Percentiles rank a stretch among this genome's conserved stretches.
Conservation (phyloP, 2,113 vertebrate species). For the Puffinus mauretanicus region DNA sequence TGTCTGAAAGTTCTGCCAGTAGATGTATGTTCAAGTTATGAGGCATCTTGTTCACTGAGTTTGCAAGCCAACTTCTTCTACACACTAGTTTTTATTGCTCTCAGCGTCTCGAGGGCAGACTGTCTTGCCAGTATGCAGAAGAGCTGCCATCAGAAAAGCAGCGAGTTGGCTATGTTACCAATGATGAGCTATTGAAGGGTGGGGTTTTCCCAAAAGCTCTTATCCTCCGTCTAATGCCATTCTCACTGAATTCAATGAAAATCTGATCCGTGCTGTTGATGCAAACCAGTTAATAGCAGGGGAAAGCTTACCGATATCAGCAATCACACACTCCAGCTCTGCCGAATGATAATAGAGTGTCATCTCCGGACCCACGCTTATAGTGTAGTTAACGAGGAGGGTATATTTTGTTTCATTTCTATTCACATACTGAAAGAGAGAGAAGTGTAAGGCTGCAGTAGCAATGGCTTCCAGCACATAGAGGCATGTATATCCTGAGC, state of each 20-base stretch:
- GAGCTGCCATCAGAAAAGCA: conserved; percentile 53
- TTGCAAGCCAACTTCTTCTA: conserved; percentile 39
- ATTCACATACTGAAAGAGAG: conserved; percentile 61
- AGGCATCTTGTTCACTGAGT: conserved; percentile 36
- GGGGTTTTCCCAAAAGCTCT: conserved; percentile 36
- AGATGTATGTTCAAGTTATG: conserved; percentile 40
- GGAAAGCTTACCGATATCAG: conserved; percentile 59
- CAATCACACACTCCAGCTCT: conserved; percentile 45
- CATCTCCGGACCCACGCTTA: conserved; percentile 27
- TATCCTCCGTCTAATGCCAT: neutral
- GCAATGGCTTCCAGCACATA: neutral
- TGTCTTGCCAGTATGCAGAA: conserved; percentile 52
- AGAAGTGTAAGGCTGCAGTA: neutral
- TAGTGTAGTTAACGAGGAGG: conserved; percentile 56
- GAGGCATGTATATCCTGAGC: neutral
- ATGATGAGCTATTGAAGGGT: conserved; percentile 20
- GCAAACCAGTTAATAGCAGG: neutral
- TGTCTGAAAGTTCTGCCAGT: conserved; percentile 54
- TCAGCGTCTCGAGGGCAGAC: conserved; percentile 36
- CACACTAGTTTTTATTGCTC: conserved; percentile 42
- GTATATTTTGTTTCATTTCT: conserved; percentile 67
- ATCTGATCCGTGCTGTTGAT: neutral
- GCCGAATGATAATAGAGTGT: conserved; percentile 41
- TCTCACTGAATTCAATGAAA: neutral
- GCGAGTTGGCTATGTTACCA: conserved; percentile 8